Conservation (phyloP, 2,113 vertebrate genomes). For the Triplophysa dalaica region DNA sequence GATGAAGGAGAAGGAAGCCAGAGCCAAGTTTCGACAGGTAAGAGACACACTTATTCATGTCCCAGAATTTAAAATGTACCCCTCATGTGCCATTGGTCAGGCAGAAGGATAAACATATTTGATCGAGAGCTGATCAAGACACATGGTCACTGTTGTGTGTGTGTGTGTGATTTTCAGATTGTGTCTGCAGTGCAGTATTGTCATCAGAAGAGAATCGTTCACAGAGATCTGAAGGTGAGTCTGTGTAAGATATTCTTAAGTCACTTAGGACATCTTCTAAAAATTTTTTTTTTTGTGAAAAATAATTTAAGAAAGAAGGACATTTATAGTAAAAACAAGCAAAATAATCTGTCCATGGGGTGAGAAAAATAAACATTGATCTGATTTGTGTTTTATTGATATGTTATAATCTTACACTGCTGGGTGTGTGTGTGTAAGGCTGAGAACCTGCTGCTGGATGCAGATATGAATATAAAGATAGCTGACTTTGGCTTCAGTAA, state of each 20-base stretch:
- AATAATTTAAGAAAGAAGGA: no score
- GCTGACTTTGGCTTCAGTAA: constrained; percentile 93
- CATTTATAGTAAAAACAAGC: no score
- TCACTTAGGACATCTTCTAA: no score
- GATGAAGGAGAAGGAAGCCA: constrained; percentile 91
- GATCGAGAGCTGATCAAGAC: no score
- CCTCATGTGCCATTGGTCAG: no score
- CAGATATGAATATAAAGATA: constrained; percentile 94
- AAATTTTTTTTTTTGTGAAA: no score
- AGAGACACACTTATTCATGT: no score
- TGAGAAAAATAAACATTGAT: background rate
- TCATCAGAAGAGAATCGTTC: constrained; percentile 87
- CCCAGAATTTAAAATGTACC: no score
- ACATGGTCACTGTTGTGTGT: background rate
- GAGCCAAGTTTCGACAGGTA: constrained; percentile 91
- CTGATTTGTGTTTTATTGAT: background rate
- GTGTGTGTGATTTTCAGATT: constrained; percentile 76
- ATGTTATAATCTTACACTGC: background rate
- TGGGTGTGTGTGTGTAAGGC: constrained; percentile 67
- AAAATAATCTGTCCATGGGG: no score
- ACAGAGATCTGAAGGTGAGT: constrained; percentile 86
- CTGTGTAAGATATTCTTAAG: background rate
- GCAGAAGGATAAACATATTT: no score
- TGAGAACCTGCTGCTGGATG: constrained; percentile 90
- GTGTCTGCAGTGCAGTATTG: constrained; percentile 90